Percentiles rank a stretch among this genome's conserved stretches.
These are phyloP conservation scores for Accipiter virgatus DNA, from an alignment of 2,113 vertebrate species.

Conservation along the genomic window DNA sequence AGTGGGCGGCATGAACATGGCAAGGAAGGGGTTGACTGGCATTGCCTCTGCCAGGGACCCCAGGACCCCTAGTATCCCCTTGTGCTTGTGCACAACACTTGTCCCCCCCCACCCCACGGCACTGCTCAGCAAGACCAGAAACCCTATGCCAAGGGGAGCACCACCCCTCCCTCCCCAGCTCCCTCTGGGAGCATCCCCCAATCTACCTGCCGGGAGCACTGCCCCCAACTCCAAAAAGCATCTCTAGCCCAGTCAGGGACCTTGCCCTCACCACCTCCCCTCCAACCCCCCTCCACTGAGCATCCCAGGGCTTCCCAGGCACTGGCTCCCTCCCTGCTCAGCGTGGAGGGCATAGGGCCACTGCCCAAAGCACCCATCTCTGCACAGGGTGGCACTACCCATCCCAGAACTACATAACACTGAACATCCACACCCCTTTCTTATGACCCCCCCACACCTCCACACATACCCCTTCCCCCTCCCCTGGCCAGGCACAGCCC, in stretches of 20 bases:
- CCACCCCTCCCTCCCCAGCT: background rate
- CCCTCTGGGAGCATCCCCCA: conserved; percentile 27
- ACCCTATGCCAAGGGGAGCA: background rate
- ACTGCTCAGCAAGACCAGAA: conserved; percentile 4
- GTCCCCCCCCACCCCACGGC: too few relatives aligned
- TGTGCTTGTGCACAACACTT: too few relatives aligned
- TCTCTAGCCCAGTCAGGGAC: background rate
- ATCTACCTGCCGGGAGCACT: background rate
- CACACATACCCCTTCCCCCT: background rate
- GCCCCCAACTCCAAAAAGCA: background rate
- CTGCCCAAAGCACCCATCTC: background rate
- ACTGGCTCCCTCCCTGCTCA: background rate
- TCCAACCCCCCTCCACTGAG: conserved; percentile 19
- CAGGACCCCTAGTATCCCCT: too few relatives aligned
- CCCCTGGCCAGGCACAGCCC: background rate
- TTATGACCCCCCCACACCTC: background rate
- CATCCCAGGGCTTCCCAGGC: background rate
- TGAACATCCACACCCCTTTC: background rate
- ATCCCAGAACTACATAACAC: background rate
- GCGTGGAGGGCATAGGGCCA: background rate
- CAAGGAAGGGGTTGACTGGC: background rate
- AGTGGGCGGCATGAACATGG: conserved; percentile 6
- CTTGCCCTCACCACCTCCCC: conserved; percentile 8
- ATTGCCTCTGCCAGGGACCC: too few relatives aligned
- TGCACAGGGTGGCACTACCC: background rate